Conservation (phyloP, 2,888 invertebrate species). For the Morinoia aosen region DNA sequence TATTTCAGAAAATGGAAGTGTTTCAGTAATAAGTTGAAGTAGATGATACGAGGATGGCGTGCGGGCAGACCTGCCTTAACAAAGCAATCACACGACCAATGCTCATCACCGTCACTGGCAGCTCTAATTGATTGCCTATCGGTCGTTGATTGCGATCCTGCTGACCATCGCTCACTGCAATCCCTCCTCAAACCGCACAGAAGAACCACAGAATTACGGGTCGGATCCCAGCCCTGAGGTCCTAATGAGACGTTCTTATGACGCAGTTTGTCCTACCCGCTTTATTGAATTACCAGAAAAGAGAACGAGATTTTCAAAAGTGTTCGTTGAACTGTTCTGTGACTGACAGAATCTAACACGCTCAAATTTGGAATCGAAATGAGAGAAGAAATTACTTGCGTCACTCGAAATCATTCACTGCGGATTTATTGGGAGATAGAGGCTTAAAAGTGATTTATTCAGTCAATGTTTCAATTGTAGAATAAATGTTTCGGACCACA, state of each 20-base stretch:
- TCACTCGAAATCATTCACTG: no score
- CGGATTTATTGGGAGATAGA: no score
- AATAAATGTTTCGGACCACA: no score
- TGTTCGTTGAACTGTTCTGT: no score
- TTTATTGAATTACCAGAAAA: not conserved
- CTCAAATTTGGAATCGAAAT: no score
- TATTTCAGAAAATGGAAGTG: not conserved
- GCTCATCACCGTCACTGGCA: slow-evolving; percentile 10
- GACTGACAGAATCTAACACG: no score
- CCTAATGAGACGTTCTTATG: not conserved
- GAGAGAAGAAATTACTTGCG: no score
- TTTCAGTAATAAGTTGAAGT: not conserved
- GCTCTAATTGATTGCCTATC: slow-evolving; percentile 26
- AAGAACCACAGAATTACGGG: not conserved
- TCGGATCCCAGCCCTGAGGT: not conserved
- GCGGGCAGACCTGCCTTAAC: not conserved
- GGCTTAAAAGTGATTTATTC: no score
- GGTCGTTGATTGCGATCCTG: not conserved
- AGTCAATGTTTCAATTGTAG: no score
- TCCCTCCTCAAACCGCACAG: not conserved
- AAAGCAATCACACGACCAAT: slow-evolving; percentile 30
- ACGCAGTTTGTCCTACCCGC: not conserved
- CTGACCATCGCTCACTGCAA: not conserved
- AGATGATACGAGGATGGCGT: not conserved
- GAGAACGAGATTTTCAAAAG: no score